phyloP scores from a whole-genome alignment of 2,888 invertebrate genomes.

The Leucania comma region DNA sequence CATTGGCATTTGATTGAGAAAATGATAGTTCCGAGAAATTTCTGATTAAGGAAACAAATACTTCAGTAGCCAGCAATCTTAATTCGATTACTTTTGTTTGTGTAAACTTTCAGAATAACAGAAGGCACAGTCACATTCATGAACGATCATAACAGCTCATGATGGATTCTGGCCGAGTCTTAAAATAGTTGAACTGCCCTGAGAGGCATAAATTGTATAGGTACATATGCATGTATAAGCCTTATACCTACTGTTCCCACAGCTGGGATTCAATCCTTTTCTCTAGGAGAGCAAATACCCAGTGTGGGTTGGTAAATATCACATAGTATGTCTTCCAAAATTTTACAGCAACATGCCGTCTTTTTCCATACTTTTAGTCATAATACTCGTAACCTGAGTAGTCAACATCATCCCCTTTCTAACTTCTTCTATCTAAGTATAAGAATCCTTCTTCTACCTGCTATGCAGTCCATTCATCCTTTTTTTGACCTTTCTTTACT shows the following conservation, averaged over 20 bases:
- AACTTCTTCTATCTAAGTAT: too few relatives aligned
- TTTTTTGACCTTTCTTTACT: too few relatives aligned
- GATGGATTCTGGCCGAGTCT: background rate
- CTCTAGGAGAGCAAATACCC: too few relatives aligned
- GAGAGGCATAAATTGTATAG: background rate
- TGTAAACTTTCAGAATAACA: background rate
- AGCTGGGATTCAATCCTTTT: too few relatives aligned
- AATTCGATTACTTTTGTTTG: background rate
- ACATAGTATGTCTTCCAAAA: too few relatives aligned
- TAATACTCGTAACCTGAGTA: background rate
- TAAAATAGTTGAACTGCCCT: background rate
- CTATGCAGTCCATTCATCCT: too few relatives aligned
- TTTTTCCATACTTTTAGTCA: background rate
- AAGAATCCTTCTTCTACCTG: too few relatives aligned
- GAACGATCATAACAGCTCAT: background rate
- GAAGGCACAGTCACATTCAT: background rate
- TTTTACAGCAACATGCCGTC: too few relatives aligned
- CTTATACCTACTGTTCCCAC: too few relatives aligned
- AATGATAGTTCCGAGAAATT: conserved; percentile 1
- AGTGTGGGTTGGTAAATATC: too few relatives aligned
- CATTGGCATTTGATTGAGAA: conserved; percentile 11
- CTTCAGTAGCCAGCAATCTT: background rate
- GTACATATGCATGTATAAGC: too few relatives aligned
- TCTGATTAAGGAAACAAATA: conserved; percentile 8
- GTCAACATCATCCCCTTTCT: background rate